A percentile compares a stretch with the other conserved stretches of the same genome.
These are phyloP conservation scores for Oscheius sp. DNA, from an alignment of 2,888 invertebrate species.

Conservation along the genomic window DNA sequence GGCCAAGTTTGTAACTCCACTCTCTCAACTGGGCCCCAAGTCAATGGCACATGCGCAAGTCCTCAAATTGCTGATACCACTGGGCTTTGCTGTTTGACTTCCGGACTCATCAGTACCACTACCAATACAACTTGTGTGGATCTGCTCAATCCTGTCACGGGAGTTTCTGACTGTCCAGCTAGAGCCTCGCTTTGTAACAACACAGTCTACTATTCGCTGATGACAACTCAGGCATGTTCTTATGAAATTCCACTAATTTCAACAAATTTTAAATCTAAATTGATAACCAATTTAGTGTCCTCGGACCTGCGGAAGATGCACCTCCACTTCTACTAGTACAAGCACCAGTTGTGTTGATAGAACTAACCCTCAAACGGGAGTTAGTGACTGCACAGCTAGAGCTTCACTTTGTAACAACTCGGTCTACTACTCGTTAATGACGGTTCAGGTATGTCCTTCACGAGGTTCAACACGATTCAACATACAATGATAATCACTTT, in stretches of 20 bases:
- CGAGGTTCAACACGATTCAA: no score
- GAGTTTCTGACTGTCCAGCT: conserved; percentile 2
- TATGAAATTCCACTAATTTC: neutral
- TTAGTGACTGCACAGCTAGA: neutral
- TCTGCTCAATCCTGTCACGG: neutral
- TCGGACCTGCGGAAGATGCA: neutral
- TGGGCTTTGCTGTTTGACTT: neutral
- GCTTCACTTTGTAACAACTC: conserved; percentile 6
- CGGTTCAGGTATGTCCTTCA: no score
- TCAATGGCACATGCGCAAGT: neutral
- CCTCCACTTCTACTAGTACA: neutral
- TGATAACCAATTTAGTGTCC: no score
- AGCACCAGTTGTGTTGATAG: neutral
- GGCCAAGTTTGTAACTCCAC: neutral
- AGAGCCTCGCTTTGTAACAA: neutral
- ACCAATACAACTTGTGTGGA: conserved; percentile 1
- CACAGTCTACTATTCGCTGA: neutral
- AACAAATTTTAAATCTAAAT: no score
- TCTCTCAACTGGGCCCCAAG: neutral
- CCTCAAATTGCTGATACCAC: neutral
- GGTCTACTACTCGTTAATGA: neutral
- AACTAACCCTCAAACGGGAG: neutral
- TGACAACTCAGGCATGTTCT: neutral
- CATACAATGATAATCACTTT: no score
- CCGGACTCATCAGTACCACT: no score